These are phyloP conservation scores for Drosophila baimaii DNA, from an alignment of 1,140 invertebrate species.

Conservation along the genomic window DNA sequence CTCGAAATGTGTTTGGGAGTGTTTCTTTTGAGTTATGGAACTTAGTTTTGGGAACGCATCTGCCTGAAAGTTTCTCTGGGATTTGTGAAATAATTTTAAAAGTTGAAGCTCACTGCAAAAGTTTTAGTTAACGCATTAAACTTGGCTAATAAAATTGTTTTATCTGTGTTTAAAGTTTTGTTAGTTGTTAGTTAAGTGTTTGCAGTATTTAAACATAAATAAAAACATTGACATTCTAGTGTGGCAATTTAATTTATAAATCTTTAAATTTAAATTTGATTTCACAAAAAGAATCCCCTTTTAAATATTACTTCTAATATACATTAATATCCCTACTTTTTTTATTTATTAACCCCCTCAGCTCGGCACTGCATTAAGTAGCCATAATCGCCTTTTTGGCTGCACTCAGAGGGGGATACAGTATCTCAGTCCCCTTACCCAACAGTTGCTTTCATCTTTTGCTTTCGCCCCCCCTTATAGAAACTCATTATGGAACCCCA, in stretches of 20 bases:
- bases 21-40: constrained; percentile 10
- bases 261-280: no score
- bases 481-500: constrained; percentile 46
- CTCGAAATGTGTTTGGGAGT: constrained; percentile 4
- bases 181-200: background rate
- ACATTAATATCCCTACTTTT: background rate
- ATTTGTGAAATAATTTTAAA: constrained; percentile 9
- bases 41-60: constrained; percentile 6
- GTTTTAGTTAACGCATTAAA: constrained; percentile 16
- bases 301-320: background rate
- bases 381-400: constrained; percentile 4
- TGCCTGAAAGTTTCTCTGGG: constrained; percentile 16
- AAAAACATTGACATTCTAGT: background rate
- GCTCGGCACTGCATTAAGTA: constrained; percentile 2
- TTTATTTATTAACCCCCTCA: constrained; percentile 4
- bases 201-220: constrained; percentile 1
- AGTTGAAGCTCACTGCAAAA: constrained; percentile 15
- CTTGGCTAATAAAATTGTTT: constrained; percentile 14
- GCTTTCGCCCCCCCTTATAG: constrained; percentile 22
- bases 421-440: constrained; percentile 1
- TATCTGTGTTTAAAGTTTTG: background rate
- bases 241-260: background rate
- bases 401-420: background rate
- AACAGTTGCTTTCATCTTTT: constrained; percentile 3
- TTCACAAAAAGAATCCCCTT: no score